Evolutionary conservation across 2,888 invertebrate genomes (phyloP).

Genomic region (Lasioglossum pauxillum): DNA sequence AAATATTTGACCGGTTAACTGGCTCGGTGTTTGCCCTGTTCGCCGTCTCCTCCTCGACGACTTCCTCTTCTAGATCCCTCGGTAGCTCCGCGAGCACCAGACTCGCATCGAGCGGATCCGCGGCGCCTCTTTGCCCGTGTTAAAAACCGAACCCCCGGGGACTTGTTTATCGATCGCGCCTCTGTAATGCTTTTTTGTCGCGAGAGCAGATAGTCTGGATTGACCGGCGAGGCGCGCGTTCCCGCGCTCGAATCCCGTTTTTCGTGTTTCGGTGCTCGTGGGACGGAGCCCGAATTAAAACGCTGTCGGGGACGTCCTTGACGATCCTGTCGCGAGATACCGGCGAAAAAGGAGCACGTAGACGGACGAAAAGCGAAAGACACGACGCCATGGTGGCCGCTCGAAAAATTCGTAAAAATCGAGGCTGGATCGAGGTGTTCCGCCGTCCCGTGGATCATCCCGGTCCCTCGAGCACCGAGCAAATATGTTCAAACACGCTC

Average conservation of each 20-base stretch:
- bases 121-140: background rate
- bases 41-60: constrained; percentile 56
- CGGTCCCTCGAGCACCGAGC: constrained; percentile 69
- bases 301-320: constrained; percentile 23
- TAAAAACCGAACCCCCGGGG: constrained; percentile 52
- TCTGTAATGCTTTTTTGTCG: constrained; percentile 33
- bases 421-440: background rate
- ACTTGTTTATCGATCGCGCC: constrained; percentile 57
- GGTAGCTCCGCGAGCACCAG: background rate
- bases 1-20: constrained; percentile 82
- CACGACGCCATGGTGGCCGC: background rate
- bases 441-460: constrained; percentile 29
- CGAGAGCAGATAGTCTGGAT: background rate
- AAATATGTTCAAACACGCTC: constrained; percentile 78
- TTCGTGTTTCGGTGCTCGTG: constrained; percentile 30
- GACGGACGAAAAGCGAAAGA: background rate
- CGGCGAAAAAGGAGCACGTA: constrained; percentile 10
- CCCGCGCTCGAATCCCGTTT: constrained; percentile 24
- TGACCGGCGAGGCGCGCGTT: constrained; percentile 13
- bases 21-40: constrained; percentile 78
- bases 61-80: constrained; percentile 30
- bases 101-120: constrained; percentile 25
- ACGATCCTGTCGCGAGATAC: constrained; percentile 5
- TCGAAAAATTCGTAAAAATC: constrained; percentile 19
- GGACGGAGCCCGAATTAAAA: constrained; percentile 15